Conservation (phyloP, 2,888 invertebrate genomes). For the Silvanus unidentatus region DNA sequence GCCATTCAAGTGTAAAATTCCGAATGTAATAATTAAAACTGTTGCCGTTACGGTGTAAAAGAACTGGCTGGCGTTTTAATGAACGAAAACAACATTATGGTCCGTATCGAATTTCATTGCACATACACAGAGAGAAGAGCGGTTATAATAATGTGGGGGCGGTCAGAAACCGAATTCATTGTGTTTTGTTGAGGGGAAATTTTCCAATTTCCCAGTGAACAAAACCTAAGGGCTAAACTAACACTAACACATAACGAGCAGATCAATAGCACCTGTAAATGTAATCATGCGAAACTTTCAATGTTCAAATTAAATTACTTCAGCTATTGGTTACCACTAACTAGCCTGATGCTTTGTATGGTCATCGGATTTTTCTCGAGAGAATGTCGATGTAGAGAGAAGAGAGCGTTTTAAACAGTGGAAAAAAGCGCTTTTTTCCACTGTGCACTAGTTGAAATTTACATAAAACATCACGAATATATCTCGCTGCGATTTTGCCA, state of each 20-base stretch:
- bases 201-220: constrained; percentile 8
- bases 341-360: constrained; percentile 21
- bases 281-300: constrained; percentile 39
- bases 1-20: too few relatives aligned
- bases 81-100: constrained; percentile 2
- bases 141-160: too few relatives aligned
- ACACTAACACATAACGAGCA: constrained; percentile 37
- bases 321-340: constrained; percentile 20
- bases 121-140: background rate
- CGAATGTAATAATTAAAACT: too few relatives aligned
- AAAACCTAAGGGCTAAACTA: constrained; percentile 24
- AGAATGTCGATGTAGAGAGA: too few relatives aligned
- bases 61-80: background rate
- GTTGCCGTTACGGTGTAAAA: too few relatives aligned
- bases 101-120: constrained; percentile 15
- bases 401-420: background rate
- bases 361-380: constrained; percentile 7
- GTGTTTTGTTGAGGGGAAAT: constrained; percentile 9
- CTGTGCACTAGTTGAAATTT: background rate
- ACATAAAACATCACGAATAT: too few relatives aligned
- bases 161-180: too few relatives aligned
- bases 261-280: constrained; percentile 43
- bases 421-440: background rate
- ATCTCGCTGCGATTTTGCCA: too few relatives aligned
- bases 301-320: constrained; percentile 26